A percentile compares a stretch with the other conserved stretches of the same genome.
These are phyloP conservation scores for Recurvirostra avosetta DNA, from an alignment of 2,113 vertebrate genomes.

Conservation along the genomic window DNA sequence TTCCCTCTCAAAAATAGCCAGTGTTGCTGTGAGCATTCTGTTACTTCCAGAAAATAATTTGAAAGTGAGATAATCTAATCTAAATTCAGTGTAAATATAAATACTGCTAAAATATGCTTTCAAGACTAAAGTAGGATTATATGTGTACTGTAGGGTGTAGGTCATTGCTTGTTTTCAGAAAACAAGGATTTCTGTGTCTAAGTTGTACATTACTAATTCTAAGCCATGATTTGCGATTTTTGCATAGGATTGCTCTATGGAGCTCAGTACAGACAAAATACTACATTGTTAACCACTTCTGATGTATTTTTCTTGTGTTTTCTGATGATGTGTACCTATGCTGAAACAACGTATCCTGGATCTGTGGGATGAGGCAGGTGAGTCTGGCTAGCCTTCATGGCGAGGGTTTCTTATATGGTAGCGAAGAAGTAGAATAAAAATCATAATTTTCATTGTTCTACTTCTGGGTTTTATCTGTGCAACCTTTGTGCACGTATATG, in stretches of 20 bases:
- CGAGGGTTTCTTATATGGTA: background rate
- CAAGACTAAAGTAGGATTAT: background rate
- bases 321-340: background rate
- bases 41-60: slow-evolving; percentile 23
- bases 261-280: slow-evolving; percentile 9
- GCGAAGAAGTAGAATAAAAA: background rate
- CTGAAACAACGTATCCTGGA: background rate
- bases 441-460: background rate
- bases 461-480: background rate
- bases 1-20: background rate
- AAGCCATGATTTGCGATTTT: slow-evolving; percentile 28
- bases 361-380: background rate
- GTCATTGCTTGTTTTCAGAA: slow-evolving; percentile 48
- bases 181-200: slow-evolving; percentile 45
- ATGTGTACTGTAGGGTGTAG: background rate
- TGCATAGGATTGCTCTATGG: background rate
- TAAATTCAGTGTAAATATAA: slow-evolving; percentile 44
- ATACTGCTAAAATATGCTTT: slow-evolving; percentile 48
- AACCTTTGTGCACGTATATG: background rate
- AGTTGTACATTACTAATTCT: slow-evolving; percentile 8
- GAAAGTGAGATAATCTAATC: slow-evolving; percentile 20
- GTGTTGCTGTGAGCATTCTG: slow-evolving; percentile 7
- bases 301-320: slow-evolving; percentile 5
- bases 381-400: background rate
- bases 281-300: background rate